Evolutionary conservation across 2,888 invertebrate genomes (phyloP).

Genomic region (Caenorhabditis sp.): DNA sequence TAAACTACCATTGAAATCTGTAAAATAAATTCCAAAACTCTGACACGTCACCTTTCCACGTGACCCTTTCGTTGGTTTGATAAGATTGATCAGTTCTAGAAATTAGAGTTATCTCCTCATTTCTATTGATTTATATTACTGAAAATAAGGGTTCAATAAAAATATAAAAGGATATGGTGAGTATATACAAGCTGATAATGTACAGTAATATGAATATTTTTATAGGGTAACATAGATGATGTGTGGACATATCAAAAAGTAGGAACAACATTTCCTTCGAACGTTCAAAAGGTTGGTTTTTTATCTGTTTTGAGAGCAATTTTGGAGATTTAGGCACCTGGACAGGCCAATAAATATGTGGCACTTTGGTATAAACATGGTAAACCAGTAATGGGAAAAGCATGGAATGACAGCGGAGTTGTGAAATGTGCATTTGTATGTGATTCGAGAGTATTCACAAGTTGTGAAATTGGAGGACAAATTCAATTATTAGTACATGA

Average conservation of each 20-base stretch:
- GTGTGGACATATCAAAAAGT: constrained; percentile 44
- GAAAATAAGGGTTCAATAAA: constrained; percentile 1
- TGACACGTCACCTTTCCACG: neutral
- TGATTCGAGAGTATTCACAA: constrained; percentile 32
- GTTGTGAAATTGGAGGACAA: constrained; percentile 39
- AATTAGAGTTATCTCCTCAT: neutral
- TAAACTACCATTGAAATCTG: too few species aligned
- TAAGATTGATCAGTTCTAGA: neutral
- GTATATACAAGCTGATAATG: neutral
- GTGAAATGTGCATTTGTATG: constrained; percentile 41
- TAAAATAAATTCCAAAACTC: too few species aligned
- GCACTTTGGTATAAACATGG: constrained; percentile 48
- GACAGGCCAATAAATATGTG: constrained; percentile 45
- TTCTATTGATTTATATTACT: neutral
- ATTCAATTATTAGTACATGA: constrained; percentile 41
- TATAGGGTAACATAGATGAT: constrained; percentile 36
- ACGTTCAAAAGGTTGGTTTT: constrained; percentile 13
- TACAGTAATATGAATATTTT: neutral
- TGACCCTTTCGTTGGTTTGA: neutral
- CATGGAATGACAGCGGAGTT: constrained; percentile 48
- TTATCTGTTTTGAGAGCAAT: too few species aligned
- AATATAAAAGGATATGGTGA: neutral
- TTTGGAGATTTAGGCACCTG: too few species aligned
- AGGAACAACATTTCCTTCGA: constrained; percentile 40
- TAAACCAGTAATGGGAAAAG: constrained; percentile 45